Conservation (phyloP, 2,113 vertebrate species). For the Camelus bactrianus region DNA sequence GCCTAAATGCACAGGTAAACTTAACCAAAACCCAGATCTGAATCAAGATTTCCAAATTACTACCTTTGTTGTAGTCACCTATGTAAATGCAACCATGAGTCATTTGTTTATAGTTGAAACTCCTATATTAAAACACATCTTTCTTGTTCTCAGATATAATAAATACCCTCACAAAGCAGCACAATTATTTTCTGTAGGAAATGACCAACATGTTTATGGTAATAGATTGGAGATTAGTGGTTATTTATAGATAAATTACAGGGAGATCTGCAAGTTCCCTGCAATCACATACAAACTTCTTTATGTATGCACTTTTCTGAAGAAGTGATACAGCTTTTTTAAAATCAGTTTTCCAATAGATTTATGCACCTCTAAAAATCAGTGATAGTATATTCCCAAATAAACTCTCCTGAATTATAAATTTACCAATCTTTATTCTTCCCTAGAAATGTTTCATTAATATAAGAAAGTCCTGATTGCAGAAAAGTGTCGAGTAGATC, state of each 20-base stretch:
- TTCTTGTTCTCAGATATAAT: background rate
- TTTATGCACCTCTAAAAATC: background rate
- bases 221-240: background rate
- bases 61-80: background rate
- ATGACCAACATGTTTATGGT: background rate
- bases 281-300: background rate
- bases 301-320: background rate
- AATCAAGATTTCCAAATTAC: background rate
- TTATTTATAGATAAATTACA: background rate
- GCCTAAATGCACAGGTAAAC: background rate
- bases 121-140: background rate
- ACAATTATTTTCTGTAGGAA: constrained; percentile 13
- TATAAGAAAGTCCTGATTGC: background rate
- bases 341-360: constrained; percentile 3
- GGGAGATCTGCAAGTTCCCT: background rate
- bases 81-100: background rate
- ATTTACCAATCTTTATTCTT: background rate
- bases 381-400: background rate
- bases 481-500: background rate
- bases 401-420: background rate
- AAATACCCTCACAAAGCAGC: background rate
- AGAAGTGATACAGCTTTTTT: background rate
- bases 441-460: background rate
- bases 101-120: background rate
- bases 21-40: background rate